These are phyloP conservation scores for Lasioglossum calceatum DNA, from an alignment of 2,888 invertebrate species.

Conservation along the genomic window DNA sequence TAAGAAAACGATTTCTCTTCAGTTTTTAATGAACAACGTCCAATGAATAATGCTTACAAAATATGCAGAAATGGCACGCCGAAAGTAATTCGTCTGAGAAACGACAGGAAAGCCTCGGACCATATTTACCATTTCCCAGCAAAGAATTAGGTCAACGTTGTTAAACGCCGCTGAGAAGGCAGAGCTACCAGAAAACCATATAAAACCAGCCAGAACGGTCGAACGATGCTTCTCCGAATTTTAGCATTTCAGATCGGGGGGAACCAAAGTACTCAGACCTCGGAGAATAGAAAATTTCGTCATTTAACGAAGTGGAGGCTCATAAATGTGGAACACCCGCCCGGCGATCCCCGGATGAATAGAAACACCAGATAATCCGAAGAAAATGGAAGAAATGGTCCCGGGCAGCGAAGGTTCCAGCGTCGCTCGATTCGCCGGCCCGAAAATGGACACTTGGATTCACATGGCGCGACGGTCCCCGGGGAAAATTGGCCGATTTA, in stretches of 20 bases:
- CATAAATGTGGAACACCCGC: neutral
- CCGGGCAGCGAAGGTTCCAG: neutral
- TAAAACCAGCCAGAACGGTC: neutral
- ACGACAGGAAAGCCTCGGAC: neutral
- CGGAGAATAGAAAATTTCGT: neutral
- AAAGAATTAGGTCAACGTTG: neutral
- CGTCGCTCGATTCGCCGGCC: neutral
- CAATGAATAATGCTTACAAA: fast-evolving
- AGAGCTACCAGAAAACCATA: neutral
- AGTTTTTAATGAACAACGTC: neutral
- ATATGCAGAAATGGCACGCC: no score
- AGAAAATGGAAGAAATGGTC: neutral
- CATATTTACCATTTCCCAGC: neutral
- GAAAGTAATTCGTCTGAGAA: neutral
- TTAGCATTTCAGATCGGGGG: neutral
- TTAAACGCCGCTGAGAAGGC: neutral
- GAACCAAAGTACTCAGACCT: fast-evolving
- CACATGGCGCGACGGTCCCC: neutral
- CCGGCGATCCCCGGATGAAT: neutral
- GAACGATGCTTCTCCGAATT: neutral
- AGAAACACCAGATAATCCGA: neutral
- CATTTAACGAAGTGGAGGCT: neutral
- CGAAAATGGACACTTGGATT: constrained; percentile 14
- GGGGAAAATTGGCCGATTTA: neutral
- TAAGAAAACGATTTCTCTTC: neutral